phyloP scores from a whole-genome alignment of 2,888 invertebrate genomes.

The Andrena trimmerana region DNA sequence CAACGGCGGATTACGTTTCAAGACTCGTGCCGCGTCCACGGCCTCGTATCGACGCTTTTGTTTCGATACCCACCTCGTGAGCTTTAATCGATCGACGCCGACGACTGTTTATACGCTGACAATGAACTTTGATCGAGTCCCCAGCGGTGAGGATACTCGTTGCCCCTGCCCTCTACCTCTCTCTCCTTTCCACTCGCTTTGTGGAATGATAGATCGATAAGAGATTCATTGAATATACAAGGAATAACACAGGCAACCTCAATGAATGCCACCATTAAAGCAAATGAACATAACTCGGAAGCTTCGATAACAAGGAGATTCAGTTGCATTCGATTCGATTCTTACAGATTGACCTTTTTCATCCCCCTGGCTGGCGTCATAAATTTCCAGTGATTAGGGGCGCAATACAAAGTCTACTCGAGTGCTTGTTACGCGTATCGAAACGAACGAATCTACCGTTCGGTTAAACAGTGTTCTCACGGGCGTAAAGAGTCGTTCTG shows the following conservation, averaged over 20 bases:
- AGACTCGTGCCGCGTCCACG: conserved; percentile 45
- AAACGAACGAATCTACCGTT: conserved; percentile 19
- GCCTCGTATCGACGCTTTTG: conserved; percentile 39
- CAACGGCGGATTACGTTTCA: conserved; percentile 63
- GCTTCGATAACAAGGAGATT: not conserved
- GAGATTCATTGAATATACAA: no score
- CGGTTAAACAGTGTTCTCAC: conserved; percentile 62
- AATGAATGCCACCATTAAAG: not conserved
- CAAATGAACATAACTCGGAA: not conserved
- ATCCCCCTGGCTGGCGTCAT: conserved; percentile 23
- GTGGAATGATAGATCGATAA: no score
- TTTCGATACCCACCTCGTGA: conserved; percentile 4
- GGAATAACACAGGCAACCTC: not conserved
- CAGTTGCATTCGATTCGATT: not conserved
- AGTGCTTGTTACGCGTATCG: conserved; percentile 45
- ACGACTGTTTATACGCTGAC: conserved; percentile 1
- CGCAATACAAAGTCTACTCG: conserved; percentile 33
- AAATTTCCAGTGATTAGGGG: conserved; percentile 55
- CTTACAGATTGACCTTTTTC: conserved; percentile 29
- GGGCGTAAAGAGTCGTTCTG: conserved; percentile 33
- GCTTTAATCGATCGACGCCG: conserved; percentile 10
- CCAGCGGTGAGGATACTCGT: not conserved
- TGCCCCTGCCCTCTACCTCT: not conserved
- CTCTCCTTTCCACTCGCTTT: no score
- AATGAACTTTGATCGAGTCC: not conserved